These are phyloP conservation scores for Notarius lentiginosus DNA, from an alignment of 2,113 vertebrate genomes.

Conservation along the genomic window DNA sequence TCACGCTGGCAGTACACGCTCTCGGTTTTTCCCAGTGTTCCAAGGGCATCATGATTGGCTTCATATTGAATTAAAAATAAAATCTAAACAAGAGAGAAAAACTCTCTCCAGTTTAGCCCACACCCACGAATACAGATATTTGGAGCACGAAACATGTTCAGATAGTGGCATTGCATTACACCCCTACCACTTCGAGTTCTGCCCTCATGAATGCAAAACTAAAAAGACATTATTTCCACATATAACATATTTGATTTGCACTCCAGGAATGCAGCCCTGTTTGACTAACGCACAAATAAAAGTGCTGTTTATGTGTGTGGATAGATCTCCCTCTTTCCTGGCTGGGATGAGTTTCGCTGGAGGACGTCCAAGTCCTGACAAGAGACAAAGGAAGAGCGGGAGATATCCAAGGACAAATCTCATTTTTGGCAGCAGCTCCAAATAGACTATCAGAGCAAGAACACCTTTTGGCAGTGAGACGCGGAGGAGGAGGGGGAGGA, in stretches of 20 bases:
- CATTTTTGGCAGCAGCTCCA: constrained; percentile 76
- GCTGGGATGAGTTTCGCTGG: constrained; percentile 53
- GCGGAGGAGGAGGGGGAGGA: constrained; percentile 65
- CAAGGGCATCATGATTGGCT: background rate
- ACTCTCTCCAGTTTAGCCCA: background rate
- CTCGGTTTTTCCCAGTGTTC: background rate
- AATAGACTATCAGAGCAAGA: constrained; percentile 75
- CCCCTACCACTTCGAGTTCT: background rate
- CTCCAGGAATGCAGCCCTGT: constrained; percentile 36
- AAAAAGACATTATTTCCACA: constrained; percentile 31
- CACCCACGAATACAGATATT: background rate
- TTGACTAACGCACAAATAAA: constrained; percentile 50
- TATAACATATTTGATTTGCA: constrained; percentile 41
- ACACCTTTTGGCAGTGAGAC: constrained; percentile 76
- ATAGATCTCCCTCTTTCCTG: constrained; percentile 52
- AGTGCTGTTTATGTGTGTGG: constrained; percentile 52
- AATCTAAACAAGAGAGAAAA: background rate
- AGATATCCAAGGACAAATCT: constrained; percentile 78
- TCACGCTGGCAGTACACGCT: background rate
- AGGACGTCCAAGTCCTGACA: constrained; percentile 56
- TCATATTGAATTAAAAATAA: background rate
- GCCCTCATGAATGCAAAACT: constrained; percentile 15
- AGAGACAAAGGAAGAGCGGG: constrained; percentile 55
- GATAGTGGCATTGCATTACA: background rate
- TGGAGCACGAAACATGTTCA: background rate